Base-by-base conservation (phyloP, 2,797 vertebrate genomes). In the Hirundo rustica region DNA sequence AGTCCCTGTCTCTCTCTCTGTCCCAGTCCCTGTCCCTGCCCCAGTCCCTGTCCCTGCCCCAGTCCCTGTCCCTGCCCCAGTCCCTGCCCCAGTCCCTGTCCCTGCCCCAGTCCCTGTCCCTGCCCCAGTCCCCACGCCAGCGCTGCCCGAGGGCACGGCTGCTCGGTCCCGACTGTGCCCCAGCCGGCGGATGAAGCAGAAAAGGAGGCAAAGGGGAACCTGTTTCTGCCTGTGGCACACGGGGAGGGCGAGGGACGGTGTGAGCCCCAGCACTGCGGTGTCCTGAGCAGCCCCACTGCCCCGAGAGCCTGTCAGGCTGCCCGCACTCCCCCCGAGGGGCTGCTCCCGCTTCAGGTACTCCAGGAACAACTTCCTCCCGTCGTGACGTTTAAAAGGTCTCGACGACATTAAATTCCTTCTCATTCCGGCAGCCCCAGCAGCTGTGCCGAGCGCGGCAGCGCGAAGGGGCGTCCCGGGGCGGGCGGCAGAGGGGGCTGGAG, bases 71-170 rank as follows among this genome's bases (percentile, higher is more conserved):
- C 38, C 38, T 11, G 38, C 12, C 38, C 38, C 11, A 5, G 38
- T 5, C 38, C 38, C 38, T 11, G 38, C 11, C 38, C 38, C 36
- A 10, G 36, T 38, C 10, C 36, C 38, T 38, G 38, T n/a, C 48
- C 15, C 25, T 47, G 47, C 12, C 47, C 11, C 48, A 5, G 48
- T 42, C 40, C 40, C 40, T 14, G 40, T 10, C 48, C 14, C 25
- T 16, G 48, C 9, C 48, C 14, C 25, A 7, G 26, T n/a, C 3
- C 44, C 32, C 62, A 0, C 0, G 18, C 0, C 76, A 10, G 38
- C 0, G 22, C 10, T 0, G 7, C 36, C 36, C 6, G 2, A 6
- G 53, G 34, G 62, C n/a, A 4, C 29, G 23, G 5, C 16, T 45
- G 7, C 9, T 10, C 1, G 13, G 27, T 30, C 42, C 16, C 16